These are phyloP conservation scores for Otocyon megalotis DNA, from an alignment of 2,113 vertebrate genomes.

Conservation along the genomic window DNA sequence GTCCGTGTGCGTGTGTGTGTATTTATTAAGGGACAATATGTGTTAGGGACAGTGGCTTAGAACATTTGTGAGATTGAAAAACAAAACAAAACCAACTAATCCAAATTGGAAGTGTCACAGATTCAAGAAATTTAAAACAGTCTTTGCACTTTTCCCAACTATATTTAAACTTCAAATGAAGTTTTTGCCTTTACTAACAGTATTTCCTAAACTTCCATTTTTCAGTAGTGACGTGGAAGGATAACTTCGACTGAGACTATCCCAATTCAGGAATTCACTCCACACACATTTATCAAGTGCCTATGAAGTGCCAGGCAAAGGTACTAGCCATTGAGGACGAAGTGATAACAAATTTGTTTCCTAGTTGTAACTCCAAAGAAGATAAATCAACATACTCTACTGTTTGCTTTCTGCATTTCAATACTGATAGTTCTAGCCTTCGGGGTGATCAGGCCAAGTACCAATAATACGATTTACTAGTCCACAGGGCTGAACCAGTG, in stretches of 20 bases:
- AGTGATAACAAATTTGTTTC: background rate
- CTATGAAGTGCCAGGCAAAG: background rate
- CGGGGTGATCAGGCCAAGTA: background rate
- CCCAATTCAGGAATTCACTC: background rate
- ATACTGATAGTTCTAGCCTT: background rate
- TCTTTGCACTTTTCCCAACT: background rate
- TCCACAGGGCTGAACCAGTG: background rate
- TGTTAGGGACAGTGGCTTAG: background rate
- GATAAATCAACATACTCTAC: background rate
- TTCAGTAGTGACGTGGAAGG: background rate
- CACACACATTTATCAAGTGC: background rate
- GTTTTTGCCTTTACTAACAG: background rate
- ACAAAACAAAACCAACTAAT: background rate
- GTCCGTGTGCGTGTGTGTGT: too few species aligned
- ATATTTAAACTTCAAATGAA: constrained; percentile 9
- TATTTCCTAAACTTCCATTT: background rate
- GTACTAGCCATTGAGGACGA: background rate
- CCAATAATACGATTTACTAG: background rate
- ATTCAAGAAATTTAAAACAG: constrained; percentile 1
- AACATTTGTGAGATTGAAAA: background rate
- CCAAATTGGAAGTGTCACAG: background rate
- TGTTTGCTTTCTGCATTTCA: background rate
- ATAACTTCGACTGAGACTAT: background rate
- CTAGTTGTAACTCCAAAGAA: background rate
- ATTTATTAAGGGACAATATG: background rate